These are phyloP conservation scores for Eira barbara DNA, from an alignment of 2,113 vertebrate species.

Conservation along the genomic window DNA sequence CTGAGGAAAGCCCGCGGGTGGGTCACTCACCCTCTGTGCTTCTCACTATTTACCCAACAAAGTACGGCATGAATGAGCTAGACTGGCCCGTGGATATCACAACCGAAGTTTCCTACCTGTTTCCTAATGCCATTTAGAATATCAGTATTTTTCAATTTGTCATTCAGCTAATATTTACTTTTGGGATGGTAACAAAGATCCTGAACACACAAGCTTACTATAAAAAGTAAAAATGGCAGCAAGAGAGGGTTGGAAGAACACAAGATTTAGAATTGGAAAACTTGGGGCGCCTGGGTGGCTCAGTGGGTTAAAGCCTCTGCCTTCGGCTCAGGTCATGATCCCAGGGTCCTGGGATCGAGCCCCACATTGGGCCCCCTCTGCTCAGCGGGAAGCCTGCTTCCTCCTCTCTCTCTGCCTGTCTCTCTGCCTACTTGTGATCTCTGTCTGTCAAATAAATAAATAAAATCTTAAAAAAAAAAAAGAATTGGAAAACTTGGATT, in stretches of 20 bases:
- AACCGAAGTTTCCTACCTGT: no score
- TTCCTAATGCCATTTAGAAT: not conserved
- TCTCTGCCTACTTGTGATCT: no score
- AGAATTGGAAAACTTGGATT: not conserved
- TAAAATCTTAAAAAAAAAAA: no score
- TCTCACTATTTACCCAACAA: not conserved
- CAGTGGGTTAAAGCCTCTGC: no score
- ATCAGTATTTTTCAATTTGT: not conserved
- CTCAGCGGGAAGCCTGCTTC: no score
- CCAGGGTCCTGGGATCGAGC: no score
- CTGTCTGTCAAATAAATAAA: no score
- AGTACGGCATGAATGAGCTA: rapidly evolving
- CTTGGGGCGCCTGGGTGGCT: no score
- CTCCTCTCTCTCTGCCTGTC: no score
- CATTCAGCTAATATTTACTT: not conserved
- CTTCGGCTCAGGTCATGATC: no score
- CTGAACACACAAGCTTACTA: not conserved
- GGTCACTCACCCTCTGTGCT: not conserved
- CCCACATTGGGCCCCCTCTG: no score
- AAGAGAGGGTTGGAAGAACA: not conserved
- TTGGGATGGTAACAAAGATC: not conserved
- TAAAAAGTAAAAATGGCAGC: not conserved
- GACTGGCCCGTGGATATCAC: not conserved
- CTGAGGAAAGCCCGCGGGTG: not conserved
- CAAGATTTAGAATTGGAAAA: not conserved